Evolutionary conservation across 2,888 invertebrate genomes (phyloP).

Genomic region (Aphrophora alni): DNA sequence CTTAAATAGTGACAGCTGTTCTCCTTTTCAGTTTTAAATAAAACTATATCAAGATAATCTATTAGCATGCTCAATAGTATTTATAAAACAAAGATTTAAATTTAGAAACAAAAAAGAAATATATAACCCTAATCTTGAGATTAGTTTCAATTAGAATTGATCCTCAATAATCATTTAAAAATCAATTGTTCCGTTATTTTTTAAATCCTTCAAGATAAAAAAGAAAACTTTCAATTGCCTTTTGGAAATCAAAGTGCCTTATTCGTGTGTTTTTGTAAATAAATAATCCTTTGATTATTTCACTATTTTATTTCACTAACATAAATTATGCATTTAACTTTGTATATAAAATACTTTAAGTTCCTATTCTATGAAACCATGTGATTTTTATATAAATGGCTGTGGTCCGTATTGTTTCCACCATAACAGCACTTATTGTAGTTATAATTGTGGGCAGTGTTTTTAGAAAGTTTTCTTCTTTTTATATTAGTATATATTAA

Average conservation of each 20-base stretch:
- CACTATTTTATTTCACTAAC: not conserved
- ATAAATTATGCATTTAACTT: not conserved
- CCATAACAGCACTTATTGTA: not conserved
- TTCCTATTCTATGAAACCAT: not conserved
- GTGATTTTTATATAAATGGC: slow-evolving; percentile 1
- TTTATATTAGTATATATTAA: too few species aligned
- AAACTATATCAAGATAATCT: too few species aligned
- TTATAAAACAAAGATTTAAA: too few species aligned
- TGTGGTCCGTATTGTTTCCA: not conserved
- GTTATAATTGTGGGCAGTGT: not conserved
- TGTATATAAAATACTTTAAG: not conserved
- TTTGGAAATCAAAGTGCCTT: not conserved
- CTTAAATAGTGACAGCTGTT: too few species aligned
- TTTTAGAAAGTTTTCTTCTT: not conserved
- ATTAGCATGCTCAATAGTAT: too few species aligned
- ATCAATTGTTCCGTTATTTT: too few species aligned
- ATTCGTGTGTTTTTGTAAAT: not conserved
- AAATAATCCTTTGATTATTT: not conserved
- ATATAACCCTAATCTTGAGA: too few species aligned
- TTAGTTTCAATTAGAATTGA: too few species aligned
- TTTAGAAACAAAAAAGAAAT: too few species aligned
- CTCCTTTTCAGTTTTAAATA: too few species aligned
- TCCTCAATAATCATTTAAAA: too few species aligned
- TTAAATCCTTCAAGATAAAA: not conserved
- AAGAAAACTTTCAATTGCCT: not conserved